Evolutionary conservation across 2,888 invertebrate species (phyloP).

Genomic region (Chrysolina oricalcia): DNA sequence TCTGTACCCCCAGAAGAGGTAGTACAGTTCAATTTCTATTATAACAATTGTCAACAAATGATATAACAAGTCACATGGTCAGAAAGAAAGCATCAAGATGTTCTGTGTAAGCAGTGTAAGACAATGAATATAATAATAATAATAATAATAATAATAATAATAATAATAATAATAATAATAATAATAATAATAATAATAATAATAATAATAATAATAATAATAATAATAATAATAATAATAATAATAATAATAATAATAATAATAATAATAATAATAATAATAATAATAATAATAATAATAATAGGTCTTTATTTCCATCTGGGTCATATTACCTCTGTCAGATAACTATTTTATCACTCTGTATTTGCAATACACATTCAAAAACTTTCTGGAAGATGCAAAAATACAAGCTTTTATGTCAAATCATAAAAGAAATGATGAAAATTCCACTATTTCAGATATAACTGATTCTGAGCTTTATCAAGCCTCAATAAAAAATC

Average conservation of each 20-base stretch:
- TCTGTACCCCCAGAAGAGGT: constrained; percentile 10
- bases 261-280: too few species aligned
- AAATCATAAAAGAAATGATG: constrained; percentile 9
- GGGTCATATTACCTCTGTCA: constrained; percentile 17
- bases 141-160: too few species aligned
- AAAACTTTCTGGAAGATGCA: constrained; percentile 20
- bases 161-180: too few species aligned
- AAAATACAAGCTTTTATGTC: constrained; percentile 19
- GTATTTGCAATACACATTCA: constrained; percentile 6
- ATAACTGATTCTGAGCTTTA: constrained; percentile 18
- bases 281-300: too few species aligned
- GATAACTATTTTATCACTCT: constrained; percentile 25
- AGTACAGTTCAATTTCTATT: constrained; percentile 19
- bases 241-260: too few species aligned
- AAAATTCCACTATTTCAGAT: constrained; percentile 18
- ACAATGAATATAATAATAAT: constrained; percentile 24
- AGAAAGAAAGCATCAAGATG: constrained; percentile 16
- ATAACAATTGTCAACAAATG: constrained; percentile 8
- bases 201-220: too few species aligned
- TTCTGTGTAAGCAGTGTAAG: constrained; percentile 22
- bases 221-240: too few species aligned
- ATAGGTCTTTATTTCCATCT: too few species aligned
- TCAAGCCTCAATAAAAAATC: constrained; percentile 2
- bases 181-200: too few species aligned
- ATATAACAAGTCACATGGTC: constrained; percentile 13